Conservation (phyloP, 2,888 invertebrate genomes). For the Chloromyia formosa region DNA sequence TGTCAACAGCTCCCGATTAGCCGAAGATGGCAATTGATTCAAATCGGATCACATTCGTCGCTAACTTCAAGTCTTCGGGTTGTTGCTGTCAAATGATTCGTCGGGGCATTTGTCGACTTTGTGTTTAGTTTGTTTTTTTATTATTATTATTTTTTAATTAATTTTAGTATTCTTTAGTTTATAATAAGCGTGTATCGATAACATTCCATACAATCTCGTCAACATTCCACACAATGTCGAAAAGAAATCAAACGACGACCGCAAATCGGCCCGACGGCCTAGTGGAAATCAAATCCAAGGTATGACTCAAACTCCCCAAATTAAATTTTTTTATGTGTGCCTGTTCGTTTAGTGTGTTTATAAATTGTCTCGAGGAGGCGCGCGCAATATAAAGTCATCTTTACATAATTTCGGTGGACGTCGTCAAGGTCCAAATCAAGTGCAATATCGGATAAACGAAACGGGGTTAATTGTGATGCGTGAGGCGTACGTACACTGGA, state of each 20-base stretch:
- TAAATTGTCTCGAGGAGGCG: neutral
- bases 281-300: slow-evolving; percentile 40
- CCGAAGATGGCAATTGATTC: too few species aligned
- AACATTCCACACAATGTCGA: slow-evolving; percentile 39
- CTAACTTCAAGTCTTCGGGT: slow-evolving; percentile 34
- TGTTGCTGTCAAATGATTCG: slow-evolving; percentile 32
- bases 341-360: slow-evolving; percentile 28
- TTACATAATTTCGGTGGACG: neutral
- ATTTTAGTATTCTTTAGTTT: slow-evolving; percentile 39
- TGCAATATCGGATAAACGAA: neutral
- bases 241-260: slow-evolving; percentile 27
- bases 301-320: slow-evolving; percentile 38
- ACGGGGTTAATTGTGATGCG: slow-evolving; percentile 26
- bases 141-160: slow-evolving; percentile 36
- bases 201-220: neutral
- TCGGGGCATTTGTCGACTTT: slow-evolving; percentile 36
- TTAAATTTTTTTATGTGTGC: slow-evolving; percentile 11
- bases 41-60: too few species aligned
- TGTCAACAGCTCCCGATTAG: too few species aligned
- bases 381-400: neutral
- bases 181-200: slow-evolving; percentile 15
- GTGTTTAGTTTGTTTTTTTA: slow-evolving; percentile 43
- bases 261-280: slow-evolving; percentile 22
- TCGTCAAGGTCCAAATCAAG: slow-evolving; percentile 15
- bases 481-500: slow-evolving; percentile 10